Percentiles rank a stretch among this genome's conserved stretches.
Evolutionary conservation across 2,113 vertebrate species (phyloP).

Genomic region (Aegypius monachus): DNA sequence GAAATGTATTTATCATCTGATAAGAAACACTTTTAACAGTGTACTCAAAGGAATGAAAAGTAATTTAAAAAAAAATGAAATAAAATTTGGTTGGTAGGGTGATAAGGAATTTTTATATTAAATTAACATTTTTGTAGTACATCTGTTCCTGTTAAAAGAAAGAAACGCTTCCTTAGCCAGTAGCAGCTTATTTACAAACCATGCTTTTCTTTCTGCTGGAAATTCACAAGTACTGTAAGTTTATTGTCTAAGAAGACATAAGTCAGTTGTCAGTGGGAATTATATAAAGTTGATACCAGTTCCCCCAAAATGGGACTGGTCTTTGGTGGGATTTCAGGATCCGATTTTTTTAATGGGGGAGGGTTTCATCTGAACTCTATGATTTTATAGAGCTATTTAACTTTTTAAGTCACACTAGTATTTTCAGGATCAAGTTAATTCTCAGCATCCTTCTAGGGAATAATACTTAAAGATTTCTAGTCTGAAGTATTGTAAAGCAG

Average conservation of each 20-base stretch:
- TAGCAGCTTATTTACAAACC: neutral
- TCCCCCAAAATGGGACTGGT: neutral
- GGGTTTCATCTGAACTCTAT: neutral
- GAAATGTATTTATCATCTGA: neutral
- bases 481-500: neutral
- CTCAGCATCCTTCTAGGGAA: neutral
- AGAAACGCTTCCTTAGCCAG: neutral
- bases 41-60: neutral
- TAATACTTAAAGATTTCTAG: neutral
- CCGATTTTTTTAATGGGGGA: accelerated
- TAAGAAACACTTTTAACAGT: neutral
- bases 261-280: neutral
- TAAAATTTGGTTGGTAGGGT: neutral
- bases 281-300: neutral
- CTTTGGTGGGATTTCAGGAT: neutral
- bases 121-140: neutral
- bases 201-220: neutral
- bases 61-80: neutral
- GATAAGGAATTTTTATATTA: neutral
- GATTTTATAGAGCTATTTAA: neutral
- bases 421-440: neutral
- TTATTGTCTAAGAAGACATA: neutral
- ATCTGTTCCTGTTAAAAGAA: neutral
- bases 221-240: neutral
- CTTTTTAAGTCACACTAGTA: neutral